Base-by-base conservation (phyloP, 2,113 vertebrate species). In the Lampris megalopsis region DNA sequence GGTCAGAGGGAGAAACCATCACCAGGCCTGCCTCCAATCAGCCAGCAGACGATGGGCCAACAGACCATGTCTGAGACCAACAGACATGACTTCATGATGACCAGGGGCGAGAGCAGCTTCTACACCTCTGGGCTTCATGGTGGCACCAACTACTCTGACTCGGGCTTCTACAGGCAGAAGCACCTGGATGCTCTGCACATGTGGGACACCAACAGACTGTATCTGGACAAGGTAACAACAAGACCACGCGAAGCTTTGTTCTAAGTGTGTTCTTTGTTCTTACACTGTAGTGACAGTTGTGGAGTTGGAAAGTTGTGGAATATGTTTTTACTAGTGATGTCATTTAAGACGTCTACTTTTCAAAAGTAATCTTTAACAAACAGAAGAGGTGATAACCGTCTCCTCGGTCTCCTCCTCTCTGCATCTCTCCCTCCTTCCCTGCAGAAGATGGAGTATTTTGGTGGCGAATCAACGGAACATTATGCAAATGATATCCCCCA, bases 401-500 rank as follows among this genome's bases (percentile, higher is more conserved):
- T 24, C 24, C 24, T 24, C 24, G 24, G 24, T 24, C 24, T 24
- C 24, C 24, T 24, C 24, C 24, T 24, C 24, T 24, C 24, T 24
- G 24, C 24, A 24, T 24, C 24, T 7, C 66, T 61, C 58, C 9
- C 60, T 67, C 48, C 56, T 79, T 24, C 69, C 36, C 76, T 75
- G 66, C 84, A 91, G 90, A 91, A 90, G 76, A 58, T 88, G 79
- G 24, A 13, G 6, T 80, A 77, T 71, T 82, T 86, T 3, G 36
- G 52, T 2, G 68, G 45, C 3, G 77, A 88, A 10, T 64, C 67
- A 40, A 81, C 83, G 2, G 82, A 66, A 38, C 74, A 88, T 8
- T 95, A 89, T 67, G 95, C 94, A 6, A 92, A 94, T 61, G 96
- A 97, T 89, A 91, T 94, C 62, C 89, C 95, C n/a, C 94, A 88